Evolutionary conservation across 1,140 invertebrate genomes (phyloP).

Genomic region (Chymomyza costata): DNA sequence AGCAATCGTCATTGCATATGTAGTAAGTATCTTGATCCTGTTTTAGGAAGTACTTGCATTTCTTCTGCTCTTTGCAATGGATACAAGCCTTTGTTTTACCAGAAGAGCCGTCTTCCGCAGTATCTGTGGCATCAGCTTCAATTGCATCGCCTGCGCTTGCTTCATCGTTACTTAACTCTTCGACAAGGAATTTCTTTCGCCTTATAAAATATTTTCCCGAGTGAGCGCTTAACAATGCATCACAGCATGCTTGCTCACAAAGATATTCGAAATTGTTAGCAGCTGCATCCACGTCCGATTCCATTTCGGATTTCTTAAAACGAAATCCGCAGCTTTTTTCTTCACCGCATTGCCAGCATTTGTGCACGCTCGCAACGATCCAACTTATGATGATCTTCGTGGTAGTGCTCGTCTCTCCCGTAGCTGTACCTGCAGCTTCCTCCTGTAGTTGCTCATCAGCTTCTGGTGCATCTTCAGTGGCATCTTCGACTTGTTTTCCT

Average conservation of each 20-base stretch:
- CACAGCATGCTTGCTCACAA: conserved; percentile 75
- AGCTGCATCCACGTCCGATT: conserved; percentile 4
- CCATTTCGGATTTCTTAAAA: conserved; percentile 39
- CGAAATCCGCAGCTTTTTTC: conserved; percentile 63
- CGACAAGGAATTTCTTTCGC: conserved; percentile 72
- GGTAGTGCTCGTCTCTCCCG: conserved; percentile 30
- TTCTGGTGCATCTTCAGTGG: conserved; percentile 40
- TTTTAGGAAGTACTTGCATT: conserved; percentile 78
- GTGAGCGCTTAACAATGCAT: conserved; percentile 59
- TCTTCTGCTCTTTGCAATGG: conserved; percentile 74
- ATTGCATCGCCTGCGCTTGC: neutral
- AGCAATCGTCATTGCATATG: conserved; percentile 77
- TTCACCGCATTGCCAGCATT: conserved; percentile 53
- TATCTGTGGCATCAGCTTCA: conserved; percentile 6
- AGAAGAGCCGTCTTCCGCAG: conserved; percentile 11
- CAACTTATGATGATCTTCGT: conserved; percentile 62
- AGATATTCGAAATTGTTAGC: conserved; percentile 46
- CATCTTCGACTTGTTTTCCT: no score
- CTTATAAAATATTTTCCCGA: conserved; percentile 74
- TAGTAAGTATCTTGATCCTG: conserved; percentile 77
- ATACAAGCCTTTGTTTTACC: conserved; percentile 32
- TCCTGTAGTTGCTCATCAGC: conserved; percentile 52
- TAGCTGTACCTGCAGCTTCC: conserved; percentile 25
- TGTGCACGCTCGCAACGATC: conserved; percentile 53
- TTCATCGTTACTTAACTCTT: conserved; percentile 44